Conservation (phyloP, 1,140 invertebrate species). For the Eriocheir sinensis region DNA sequence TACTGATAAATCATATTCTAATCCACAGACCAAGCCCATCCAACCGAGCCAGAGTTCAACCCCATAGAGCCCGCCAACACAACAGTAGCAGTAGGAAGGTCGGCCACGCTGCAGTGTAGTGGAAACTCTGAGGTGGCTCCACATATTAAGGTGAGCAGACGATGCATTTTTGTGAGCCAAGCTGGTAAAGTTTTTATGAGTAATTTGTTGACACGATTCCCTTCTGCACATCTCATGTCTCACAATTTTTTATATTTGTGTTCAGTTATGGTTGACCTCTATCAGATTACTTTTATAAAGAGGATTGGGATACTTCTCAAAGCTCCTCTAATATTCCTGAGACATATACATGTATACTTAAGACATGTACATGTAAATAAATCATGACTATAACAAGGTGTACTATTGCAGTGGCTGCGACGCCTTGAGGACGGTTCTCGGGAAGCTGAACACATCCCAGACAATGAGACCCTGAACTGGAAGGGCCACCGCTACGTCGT, state of each 20-base stretch:
- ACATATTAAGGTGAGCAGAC: constrained; percentile 62
- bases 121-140: constrained; percentile 62
- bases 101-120: constrained; percentile 66
- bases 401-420: constrained; percentile 57
- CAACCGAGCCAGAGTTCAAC: constrained; percentile 64
- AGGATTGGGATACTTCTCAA: too few species aligned
- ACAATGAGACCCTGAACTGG: constrained; percentile 68
- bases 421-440: constrained; percentile 64
- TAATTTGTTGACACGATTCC: too few species aligned
- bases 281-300: too few species aligned
- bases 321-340: too few species aligned
- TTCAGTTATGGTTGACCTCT: constrained; percentile 7
- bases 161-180: too few species aligned
- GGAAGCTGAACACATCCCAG: constrained; percentile 61
- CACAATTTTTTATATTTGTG: too few species aligned
- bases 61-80: constrained; percentile 66
- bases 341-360: neutral
- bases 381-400: neutral
- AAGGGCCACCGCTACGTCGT: constrained; percentile 72
- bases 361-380: too few species aligned
- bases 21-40: constrained; percentile 53
- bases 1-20: neutral
- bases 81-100: constrained; percentile 38
- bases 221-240: too few species aligned
- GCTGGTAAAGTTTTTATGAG: too few species aligned